phyloP scores from a whole-genome alignment of 2,888 invertebrate species.

The Parthenolecanium corni region DNA sequence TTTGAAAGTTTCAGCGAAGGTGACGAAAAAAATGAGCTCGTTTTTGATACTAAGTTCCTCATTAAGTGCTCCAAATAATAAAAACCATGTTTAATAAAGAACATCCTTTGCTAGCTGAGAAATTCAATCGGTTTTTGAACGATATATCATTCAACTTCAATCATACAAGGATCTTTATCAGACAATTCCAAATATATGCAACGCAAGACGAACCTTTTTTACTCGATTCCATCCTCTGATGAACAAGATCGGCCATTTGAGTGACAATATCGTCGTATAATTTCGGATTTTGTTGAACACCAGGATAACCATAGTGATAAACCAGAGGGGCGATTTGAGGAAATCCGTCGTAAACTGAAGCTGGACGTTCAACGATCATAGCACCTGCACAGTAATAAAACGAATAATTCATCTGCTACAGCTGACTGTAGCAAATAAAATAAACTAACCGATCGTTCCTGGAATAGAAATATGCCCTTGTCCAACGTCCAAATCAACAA shows the following conservation, averaged over 20 bases:
- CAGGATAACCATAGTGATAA: constrained; percentile 84
- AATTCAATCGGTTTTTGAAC: too few relatives aligned
- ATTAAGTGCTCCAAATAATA: too few relatives aligned
- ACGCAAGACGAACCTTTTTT: constrained; percentile 60
- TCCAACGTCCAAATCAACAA: constrained; percentile 90
- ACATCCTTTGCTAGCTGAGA: too few relatives aligned
- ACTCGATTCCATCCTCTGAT: constrained; percentile 71
- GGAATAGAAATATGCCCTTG: constrained; percentile 87
- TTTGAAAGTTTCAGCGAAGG: not conserved
- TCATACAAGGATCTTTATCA: too few relatives aligned
- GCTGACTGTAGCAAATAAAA: not conserved
- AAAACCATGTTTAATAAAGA: too few relatives aligned
- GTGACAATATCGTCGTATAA: constrained; percentile 74
- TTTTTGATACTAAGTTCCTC: not conserved
- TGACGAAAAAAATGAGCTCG: not conserved
- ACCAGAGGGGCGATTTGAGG: constrained; percentile 84
- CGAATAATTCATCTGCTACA: not conserved
- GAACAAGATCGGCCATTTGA: constrained; percentile 72
- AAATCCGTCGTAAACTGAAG: constrained; percentile 90
- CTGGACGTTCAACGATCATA: constrained; percentile 79
- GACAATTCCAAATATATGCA: too few relatives aligned
- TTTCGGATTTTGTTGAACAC: constrained; percentile 61
- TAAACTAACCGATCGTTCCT: constrained; percentile 62
- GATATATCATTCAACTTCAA: too few relatives aligned
- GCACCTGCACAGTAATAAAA: constrained; percentile 44